phyloP scores from a whole-genome alignment of 2,888 invertebrate genomes.

The Drosophila austrosaltans region DNA sequence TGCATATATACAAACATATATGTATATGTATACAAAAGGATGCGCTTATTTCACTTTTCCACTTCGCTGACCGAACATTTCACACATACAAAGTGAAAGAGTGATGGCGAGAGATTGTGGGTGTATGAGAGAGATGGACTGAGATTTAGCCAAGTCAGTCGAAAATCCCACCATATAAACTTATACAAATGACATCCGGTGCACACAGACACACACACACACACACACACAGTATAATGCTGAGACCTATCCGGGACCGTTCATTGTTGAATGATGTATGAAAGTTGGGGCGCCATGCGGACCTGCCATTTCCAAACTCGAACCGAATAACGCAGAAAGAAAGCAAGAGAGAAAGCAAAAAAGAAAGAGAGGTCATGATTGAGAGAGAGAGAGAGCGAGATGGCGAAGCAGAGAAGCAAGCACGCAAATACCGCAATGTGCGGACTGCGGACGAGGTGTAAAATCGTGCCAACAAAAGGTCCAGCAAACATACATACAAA shows the following conservation, averaged over 20 bases:
- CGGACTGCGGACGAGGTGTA: constrained; percentile 61
- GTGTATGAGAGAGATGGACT: constrained; percentile 7
- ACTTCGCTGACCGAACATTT: constrained; percentile 49
- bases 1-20: not conserved
- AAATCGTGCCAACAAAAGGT: constrained; percentile 52
- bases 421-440: constrained; percentile 55
- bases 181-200: constrained; percentile 74
- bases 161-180: constrained; percentile 62
- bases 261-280: constrained; percentile 72
- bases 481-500: constrained; percentile 10
- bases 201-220: constrained; percentile 12
- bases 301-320: constrained; percentile 27
- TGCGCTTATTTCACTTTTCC: constrained; percentile 70
- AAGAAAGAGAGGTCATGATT: not conserved
- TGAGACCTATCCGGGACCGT: constrained; percentile 20
- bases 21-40: constrained; percentile 42
- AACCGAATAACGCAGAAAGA: constrained; percentile 5
- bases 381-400: not conserved
- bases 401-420: constrained; percentile 24
- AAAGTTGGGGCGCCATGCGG: constrained; percentile 51
- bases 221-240: constrained; percentile 13
- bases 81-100: constrained; percentile 29
- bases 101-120: not conserved
- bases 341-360: not conserved
- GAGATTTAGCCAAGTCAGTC: constrained; percentile 37